Base-by-base conservation (phyloP, 1,140 invertebrate genomes). In the Sarcophaga bullata region DNA sequence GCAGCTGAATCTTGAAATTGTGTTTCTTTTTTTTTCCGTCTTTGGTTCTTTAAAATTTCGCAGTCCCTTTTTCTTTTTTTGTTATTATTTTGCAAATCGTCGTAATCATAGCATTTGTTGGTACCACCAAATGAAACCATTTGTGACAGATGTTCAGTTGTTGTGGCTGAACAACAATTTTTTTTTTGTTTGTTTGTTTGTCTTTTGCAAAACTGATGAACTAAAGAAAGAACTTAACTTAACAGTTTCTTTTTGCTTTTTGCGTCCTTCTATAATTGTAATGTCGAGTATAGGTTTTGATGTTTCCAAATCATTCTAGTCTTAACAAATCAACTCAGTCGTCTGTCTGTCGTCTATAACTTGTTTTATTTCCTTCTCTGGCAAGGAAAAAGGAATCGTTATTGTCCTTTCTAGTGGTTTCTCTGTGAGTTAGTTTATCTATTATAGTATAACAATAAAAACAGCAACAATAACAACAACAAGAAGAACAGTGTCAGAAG, bases 111-210 rank as follows among this genome's bases (percentile, higher is more conserved):
- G 62, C 62, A 17, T 68, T 68, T 68, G 62, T 6, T 17, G 62
- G n/a, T 17, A 19, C 62, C 62, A 68, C 62, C 62, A 68, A 68
- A 37, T 37, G 25, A 37, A 37, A 68, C 17, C 62, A 25, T 68
- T 68, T 68, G 62, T 68, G 17, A 68, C 62, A 68, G 62, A 68
- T 68, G 62, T 68, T 68, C 62, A 25, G 62, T 68, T 68, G 4
- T 19, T 5, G 50, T 37, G 25, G 25, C 25, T 37, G 25, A 37
- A 37, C 25, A 37, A 37, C 25, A 37, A 37, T 37, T 37, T 1
- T 4, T 4, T 37, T 37, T 37, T 37, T 4, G 1, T 37, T 37
- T 4, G 25, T 4, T 2, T 37, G 1, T 37, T 37, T 37, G 1
- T 37, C 4, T 37, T 37, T 37, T 37, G 25, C 25, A 37, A 37